These are phyloP conservation scores for Perca fluviatilis DNA, from an alignment of 2,113 vertebrate species.

Conservation along the genomic window DNA sequence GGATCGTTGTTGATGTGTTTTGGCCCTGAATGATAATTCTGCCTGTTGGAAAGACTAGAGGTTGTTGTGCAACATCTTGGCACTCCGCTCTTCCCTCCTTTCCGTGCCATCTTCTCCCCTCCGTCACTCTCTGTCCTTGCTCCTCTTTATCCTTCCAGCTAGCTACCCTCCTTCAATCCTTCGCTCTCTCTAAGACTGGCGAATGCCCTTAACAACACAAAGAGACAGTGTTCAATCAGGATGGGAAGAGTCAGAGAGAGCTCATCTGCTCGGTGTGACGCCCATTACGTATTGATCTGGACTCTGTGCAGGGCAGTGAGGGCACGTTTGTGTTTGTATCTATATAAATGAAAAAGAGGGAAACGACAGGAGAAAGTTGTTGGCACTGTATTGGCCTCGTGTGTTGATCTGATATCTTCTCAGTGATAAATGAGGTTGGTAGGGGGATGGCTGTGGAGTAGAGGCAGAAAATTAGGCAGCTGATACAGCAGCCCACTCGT, in stretches of 20 bases:
- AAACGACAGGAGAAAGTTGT: slow-evolving; percentile 30
- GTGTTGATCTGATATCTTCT: slow-evolving; percentile 56
- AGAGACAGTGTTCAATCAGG: slow-evolving; percentile 71
- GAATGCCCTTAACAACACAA: slow-evolving; percentile 63
- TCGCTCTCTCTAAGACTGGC: slow-evolving; percentile 46
- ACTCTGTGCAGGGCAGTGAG: slow-evolving; percentile 41
- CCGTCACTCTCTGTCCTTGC: slow-evolving; percentile 62
- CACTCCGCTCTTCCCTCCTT: slow-evolving; percentile 72
- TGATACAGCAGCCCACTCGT: slow-evolving; percentile 52
- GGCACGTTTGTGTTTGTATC: slow-evolving; percentile 55
- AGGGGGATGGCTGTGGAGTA: slow-evolving; percentile 11
- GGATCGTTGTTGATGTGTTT: slow-evolving; percentile 71
- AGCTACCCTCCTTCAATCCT: slow-evolving; percentile 57
- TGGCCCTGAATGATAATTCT: slow-evolving; percentile 81
- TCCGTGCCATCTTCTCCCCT: slow-evolving; percentile 76
- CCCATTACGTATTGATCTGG: slow-evolving; percentile 72
- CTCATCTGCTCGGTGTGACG: slow-evolving; percentile 62
- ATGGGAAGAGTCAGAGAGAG: slow-evolving; percentile 47
- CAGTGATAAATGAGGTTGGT: slow-evolving; percentile 51
- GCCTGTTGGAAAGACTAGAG: slow-evolving; percentile 79
- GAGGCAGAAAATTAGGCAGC: slow-evolving; percentile 43
- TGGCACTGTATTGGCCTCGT: slow-evolving; percentile 23
- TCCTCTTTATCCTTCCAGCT: slow-evolving; percentile 63
- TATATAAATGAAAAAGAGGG: slow-evolving; percentile 32
- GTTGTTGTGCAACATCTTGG: slow-evolving; percentile 83